phyloP scores from a whole-genome alignment of 1,140 invertebrate genomes.

The Drosophila arawakana region DNA sequence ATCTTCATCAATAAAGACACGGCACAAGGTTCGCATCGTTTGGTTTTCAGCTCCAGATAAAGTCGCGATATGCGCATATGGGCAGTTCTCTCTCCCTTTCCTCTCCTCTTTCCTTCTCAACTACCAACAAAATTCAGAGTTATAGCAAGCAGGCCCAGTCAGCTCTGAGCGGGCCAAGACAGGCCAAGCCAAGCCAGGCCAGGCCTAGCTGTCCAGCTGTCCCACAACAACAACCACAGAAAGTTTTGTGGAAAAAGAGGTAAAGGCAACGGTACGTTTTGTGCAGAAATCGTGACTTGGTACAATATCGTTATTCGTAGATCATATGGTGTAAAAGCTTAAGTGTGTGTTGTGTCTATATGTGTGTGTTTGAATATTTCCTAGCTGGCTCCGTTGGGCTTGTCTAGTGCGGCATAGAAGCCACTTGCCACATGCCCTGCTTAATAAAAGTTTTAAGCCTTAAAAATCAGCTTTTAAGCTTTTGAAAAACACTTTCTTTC shows the following conservation, averaged over 20 bases:
- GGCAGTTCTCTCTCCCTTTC: conserved; percentile 45
- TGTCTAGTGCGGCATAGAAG: conserved; percentile 48
- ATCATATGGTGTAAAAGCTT: conserved; percentile 82
- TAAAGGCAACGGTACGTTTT: conserved; percentile 81
- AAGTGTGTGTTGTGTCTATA: conserved; percentile 38
- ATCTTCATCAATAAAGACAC: conserved; percentile 83
- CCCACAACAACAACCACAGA: conserved; percentile 28
- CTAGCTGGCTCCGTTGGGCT: conserved; percentile 54
- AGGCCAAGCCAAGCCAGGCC: conserved; percentile 15
- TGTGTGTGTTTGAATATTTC: conserved; percentile 52
- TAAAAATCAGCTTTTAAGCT: not conserved
- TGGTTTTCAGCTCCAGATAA: conserved; percentile 70
- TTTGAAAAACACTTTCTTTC: not conserved
- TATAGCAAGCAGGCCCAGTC: too few relatives aligned
- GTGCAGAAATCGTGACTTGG: conserved; percentile 81
- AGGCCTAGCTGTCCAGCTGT: conserved; percentile 37
- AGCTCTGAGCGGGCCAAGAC: conserved; percentile 12
- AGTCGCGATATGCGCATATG: conserved; percentile 80
- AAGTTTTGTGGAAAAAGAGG: conserved; percentile 31
- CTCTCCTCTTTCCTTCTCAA: conserved; percentile 44
- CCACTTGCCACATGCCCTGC: conserved; percentile 30
- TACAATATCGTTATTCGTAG: conserved; percentile 84
- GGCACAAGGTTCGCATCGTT: conserved; percentile 68
- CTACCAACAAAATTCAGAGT: not conserved
- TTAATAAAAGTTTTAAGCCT: not conserved